Evolutionary conservation across 2,797 vertebrate genomes (phyloP), one percentile per base, ranked within the genome.

Genomic region (Channa striata): DNA sequence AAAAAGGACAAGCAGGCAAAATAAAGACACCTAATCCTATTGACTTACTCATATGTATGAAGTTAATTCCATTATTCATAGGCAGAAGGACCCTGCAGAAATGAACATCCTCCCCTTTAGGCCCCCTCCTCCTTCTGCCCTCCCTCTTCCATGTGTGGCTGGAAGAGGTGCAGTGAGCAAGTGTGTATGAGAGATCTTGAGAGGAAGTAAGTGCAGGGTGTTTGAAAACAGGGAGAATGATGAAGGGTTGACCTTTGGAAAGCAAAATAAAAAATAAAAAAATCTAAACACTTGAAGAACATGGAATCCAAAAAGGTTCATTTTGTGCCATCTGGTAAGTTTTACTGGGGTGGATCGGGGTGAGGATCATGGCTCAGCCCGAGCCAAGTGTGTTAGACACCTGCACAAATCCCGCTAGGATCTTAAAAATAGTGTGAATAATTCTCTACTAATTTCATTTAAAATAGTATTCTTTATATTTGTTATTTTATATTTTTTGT

Each of bases 261-360:
- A 80, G 65, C 25, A 6, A 59, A 2, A 30, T 83, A 44, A 50
- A 80, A 70, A 57, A 74, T n/a, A n/a, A n/a, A n/a, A n/a, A n/a
- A n/a, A n/a, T n/a, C n/a, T n/a, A n/a, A n/a, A n/a, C n/a, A 56
- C 16, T 59, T 67, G 74, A 47, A 87, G 76, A 91, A 59, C 74
- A 94, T 94, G 91, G 93, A 93, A 79, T 54, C 46, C 66, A 87
- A 81, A 86, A 87, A 86, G 69, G 81, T 91, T 58, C 87, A 91
- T 65, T 93, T 92, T 85, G 83, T 91, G 77, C 84, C 91, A 79
- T 85, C 80, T 78, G 93, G 93, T 94, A 79, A 94, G 93, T 94
- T 84, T 82, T 23, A 72, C 74, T 72, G 62, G 72, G 74, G 53
- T 65, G 39, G 43, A 72, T 56, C 40, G 39, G 43, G 80, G 44